Conservation (phyloP, 2,888 invertebrate genomes). For the Polymixis flavicincta region DNA sequence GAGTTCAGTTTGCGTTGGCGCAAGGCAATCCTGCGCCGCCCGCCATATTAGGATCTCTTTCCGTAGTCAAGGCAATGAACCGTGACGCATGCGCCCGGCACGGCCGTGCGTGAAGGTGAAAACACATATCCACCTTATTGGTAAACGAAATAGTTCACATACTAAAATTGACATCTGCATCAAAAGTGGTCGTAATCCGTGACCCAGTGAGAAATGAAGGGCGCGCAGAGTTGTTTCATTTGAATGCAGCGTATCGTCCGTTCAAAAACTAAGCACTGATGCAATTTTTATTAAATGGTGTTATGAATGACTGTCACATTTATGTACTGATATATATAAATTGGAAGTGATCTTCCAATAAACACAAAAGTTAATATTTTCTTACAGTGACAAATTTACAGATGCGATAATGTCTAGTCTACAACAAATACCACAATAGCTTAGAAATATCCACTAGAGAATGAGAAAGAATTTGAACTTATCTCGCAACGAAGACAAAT, state of each 20-base stretch:
- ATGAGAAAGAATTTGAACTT: not conserved
- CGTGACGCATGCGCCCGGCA: slow-evolving; percentile 82
- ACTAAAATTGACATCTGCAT: slow-evolving; percentile 54
- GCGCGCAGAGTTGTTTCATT: slow-evolving; percentile 12
- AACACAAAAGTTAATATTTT: not conserved
- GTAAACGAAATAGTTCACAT: slow-evolving; percentile 59
- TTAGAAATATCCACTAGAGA: not conserved
- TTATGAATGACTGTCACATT: not conserved
- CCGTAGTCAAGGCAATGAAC: slow-evolving; percentile 89
- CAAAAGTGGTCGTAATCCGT: slow-evolving; percentile 43
- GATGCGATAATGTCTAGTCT: not conserved
- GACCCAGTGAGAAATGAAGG: slow-evolving; percentile 30
- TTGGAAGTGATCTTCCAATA: too few relatives aligned
- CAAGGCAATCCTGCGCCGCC: slow-evolving; percentile 84
- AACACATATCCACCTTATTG: slow-evolving; percentile 64
- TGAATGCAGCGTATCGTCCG: not conserved
- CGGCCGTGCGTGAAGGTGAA: slow-evolving; percentile 64
- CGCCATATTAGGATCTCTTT: slow-evolving; percentile 89
- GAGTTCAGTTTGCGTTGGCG: slow-evolving; percentile 84
- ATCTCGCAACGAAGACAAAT: slow-evolving; percentile 1
- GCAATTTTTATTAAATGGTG: not conserved
- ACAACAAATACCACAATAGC: not conserved
- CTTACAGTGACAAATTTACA: not conserved
- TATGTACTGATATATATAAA: too few relatives aligned
- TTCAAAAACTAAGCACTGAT: not conserved